Evolutionary conservation across 2,113 vertebrate genomes (phyloP).

Genomic region (Prolemur simus): DNA sequence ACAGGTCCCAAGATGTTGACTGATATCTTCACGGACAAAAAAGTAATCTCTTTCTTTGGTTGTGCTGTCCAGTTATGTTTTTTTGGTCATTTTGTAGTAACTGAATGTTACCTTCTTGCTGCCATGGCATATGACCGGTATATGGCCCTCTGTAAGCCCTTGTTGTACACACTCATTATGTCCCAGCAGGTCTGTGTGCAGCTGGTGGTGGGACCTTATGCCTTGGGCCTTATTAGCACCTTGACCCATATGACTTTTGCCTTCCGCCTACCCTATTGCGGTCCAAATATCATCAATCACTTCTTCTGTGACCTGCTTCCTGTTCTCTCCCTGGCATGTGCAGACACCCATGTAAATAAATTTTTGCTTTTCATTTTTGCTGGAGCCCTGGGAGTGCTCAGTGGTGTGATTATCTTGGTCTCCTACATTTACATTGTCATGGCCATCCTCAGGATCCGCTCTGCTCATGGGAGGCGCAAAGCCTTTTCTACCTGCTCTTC

Average conservation of each 20-base stretch:
- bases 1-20: conserved; percentile 65
- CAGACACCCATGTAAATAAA: conserved; percentile 20
- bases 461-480: conserved; percentile 38
- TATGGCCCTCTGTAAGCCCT: conserved; percentile 53
- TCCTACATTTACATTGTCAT: conserved; percentile 49
- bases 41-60: conserved; percentile 57
- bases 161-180: conserved; percentile 63
- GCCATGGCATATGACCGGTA: conserved; percentile 64
- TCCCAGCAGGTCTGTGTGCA: conserved; percentile 1
- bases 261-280: conserved; percentile 53
- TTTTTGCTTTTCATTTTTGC: conserved; percentile 30
- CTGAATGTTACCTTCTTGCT: conserved; percentile 68
- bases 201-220: conserved; percentile 48
- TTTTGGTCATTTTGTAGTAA: conserved; percentile 56
- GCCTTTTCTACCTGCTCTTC: conserved; percentile 75
- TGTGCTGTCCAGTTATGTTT: conserved; percentile 59
- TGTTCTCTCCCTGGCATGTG: conserved; percentile 56
- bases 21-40: conserved; percentile 56
- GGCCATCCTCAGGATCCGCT: conserved; percentile 36
- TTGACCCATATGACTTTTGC: background rate
- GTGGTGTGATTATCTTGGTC: conserved; percentile 42
- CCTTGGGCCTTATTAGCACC: background rate
- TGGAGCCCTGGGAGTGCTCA: conserved; percentile 36
- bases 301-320: conserved; percentile 70
- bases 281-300: conserved; percentile 60